Conservation (phyloP, 2,797 vertebrate species). For the Psittacula derbiana region DNA sequence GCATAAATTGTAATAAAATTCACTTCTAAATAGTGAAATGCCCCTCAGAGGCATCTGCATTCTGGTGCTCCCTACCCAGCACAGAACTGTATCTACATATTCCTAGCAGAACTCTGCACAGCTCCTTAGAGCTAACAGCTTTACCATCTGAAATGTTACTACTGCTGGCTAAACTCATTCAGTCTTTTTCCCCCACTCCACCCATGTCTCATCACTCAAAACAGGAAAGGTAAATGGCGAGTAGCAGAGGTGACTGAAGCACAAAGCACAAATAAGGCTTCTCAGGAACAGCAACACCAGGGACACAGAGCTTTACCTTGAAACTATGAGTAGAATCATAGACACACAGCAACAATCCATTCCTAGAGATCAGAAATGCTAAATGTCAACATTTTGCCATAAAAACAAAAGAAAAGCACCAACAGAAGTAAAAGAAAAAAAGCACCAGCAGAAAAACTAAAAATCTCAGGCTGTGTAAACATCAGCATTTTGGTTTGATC, state of each 20-base stretch:
- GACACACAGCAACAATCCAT: not conserved
- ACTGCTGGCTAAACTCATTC: not conserved
- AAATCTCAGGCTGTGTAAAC: not conserved
- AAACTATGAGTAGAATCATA: not conserved
- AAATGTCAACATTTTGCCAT: not conserved
- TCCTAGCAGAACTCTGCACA: not conserved
- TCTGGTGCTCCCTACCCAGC: not conserved
- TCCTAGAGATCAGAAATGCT: not conserved
- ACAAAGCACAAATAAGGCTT: not conserved
- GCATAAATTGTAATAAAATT: not conserved
- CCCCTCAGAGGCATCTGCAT: not conserved
- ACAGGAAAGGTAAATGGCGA: not conserved
- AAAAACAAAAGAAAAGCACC: not conserved
- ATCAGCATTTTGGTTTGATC: not conserved
- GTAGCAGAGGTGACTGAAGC: not conserved
- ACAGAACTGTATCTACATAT: not conserved
- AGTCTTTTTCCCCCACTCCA: accelerated
- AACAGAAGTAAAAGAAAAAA: not conserved
- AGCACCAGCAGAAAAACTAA: not conserved
- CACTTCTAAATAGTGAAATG: not conserved
- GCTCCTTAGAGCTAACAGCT: not conserved
- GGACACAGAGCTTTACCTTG: not conserved
- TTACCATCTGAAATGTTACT: not conserved
- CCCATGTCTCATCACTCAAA: not conserved
- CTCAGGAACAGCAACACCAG: not conserved